phyloP scores from a whole-genome alignment of 2,113 vertebrate genomes.

The Gasterosteus nipponicus region DNA sequence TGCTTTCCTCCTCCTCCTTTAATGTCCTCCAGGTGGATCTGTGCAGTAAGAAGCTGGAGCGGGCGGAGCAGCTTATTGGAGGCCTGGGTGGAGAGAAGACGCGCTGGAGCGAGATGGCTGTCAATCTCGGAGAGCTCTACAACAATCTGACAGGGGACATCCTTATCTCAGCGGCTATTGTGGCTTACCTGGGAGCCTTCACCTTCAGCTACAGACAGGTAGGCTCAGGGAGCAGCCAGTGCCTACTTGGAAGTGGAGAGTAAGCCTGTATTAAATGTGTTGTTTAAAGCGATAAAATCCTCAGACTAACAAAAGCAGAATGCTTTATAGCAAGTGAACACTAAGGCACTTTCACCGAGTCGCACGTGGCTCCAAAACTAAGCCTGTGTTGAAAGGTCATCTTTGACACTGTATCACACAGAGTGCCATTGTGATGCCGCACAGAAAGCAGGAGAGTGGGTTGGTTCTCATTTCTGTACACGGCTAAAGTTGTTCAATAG shows the following conservation, averaged over 20 bases:
- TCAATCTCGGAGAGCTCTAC: conserved; percentile 83
- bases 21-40: conserved; percentile 80
- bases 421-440: background rate
- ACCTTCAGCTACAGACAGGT: conserved; percentile 90
- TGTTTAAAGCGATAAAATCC: background rate
- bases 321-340: conserved; percentile 3
- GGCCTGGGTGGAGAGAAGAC: conserved; percentile 91
- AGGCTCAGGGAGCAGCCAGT: background rate
- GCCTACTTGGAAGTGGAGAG: background rate
- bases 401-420: background rate
- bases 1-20: background rate
- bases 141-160: conserved; percentile 87
- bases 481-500: background rate
- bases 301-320: background rate
- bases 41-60: conserved; percentile 88
- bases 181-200: conserved; percentile 89
- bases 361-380: background rate
- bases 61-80: conserved; percentile 89
- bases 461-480: conserved; percentile 7
- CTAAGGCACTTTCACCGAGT: background rate
- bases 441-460: background rate
- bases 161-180: conserved; percentile 87
- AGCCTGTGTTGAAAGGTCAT: conserved; percentile 13
- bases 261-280: background rate
- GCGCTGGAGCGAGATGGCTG: conserved; percentile 85